A percentile compares a stretch with the other conserved stretches of the same genome.
Conservation (phyloP, 2,113 vertebrate genomes). For the Alosa alosa region DNA sequence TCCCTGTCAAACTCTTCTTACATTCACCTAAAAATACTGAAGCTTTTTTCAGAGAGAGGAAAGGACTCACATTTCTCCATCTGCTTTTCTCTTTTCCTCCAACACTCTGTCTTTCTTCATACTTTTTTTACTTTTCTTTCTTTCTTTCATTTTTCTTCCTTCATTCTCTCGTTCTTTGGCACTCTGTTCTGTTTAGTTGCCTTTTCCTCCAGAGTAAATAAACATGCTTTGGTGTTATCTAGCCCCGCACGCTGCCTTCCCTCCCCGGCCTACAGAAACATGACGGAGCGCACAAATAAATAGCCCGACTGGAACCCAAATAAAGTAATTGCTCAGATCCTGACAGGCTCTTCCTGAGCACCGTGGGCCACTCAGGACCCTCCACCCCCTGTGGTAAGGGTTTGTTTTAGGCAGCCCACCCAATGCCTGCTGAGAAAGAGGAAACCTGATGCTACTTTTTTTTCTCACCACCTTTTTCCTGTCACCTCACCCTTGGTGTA, state of each 20-base stretch:
- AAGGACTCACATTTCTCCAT: background rate
- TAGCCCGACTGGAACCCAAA: conserved; percentile 64
- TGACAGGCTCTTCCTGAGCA: conserved; percentile 57
- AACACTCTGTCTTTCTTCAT: background rate
- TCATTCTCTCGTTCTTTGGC: background rate
- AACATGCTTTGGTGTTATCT: conserved; percentile 57
- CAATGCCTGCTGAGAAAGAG: conserved; percentile 41
- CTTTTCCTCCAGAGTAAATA: conserved; percentile 59
- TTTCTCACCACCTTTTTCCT: background rate
- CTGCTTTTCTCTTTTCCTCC: background rate
- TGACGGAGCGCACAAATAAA: conserved; percentile 65
- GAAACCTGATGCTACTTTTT: conserved; percentile 38
- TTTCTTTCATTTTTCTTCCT: background rate
- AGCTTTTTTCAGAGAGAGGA: no score
- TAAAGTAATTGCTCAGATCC: conserved; percentile 63
- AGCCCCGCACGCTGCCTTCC: conserved; percentile 38
- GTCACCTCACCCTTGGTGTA: conserved; percentile 18
- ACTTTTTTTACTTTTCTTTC: background rate
- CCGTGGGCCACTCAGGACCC: conserved; percentile 40
- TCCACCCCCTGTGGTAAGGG: conserved; percentile 13
- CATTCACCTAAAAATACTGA: background rate
- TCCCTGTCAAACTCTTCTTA: background rate
- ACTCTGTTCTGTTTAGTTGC: conserved; percentile 49
- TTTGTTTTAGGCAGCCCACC: conserved; percentile 13
- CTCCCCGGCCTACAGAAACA: conserved; percentile 54